Evolutionary conservation across 2,113 vertebrate species (phyloP).

Genomic region (Otocyon megalotis): DNA sequence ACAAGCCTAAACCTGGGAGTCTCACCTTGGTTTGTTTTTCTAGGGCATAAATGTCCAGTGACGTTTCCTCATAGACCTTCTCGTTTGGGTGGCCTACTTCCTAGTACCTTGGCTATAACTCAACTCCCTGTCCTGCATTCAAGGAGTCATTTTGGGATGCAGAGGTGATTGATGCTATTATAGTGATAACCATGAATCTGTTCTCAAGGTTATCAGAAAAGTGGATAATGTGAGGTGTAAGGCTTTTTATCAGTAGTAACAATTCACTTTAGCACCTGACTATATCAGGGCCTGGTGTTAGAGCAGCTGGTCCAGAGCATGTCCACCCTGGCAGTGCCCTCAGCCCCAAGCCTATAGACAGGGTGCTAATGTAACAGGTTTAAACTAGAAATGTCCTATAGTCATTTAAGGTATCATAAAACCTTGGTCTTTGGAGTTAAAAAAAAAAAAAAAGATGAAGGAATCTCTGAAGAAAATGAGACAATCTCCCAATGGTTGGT

Average conservation of each 20-base stretch:
- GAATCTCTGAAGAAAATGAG: constrained; percentile 8
- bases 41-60: background rate
- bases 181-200: background rate
- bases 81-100: background rate
- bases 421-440: constrained; percentile 18
- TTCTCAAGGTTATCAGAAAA: background rate
- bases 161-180: background rate
- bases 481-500: background rate
- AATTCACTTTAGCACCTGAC: background rate
- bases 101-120: background rate
- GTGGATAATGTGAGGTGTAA: background rate
- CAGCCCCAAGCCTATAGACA: background rate
- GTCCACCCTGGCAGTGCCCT: background rate
- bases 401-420: background rate
- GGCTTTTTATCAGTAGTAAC: background rate
- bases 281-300: background rate
- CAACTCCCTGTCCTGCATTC: background rate
- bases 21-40: background rate
- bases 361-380: background rate
- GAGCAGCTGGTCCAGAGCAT: background rate
- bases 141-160: background rate
- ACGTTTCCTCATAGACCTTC: background rate
- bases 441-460: background rate
- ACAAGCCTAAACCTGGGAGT: background rate
- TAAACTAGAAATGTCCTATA: background rate